Base-by-base conservation (phyloP, 2,797 vertebrate genomes). In the Sebastes reedi region DNA sequence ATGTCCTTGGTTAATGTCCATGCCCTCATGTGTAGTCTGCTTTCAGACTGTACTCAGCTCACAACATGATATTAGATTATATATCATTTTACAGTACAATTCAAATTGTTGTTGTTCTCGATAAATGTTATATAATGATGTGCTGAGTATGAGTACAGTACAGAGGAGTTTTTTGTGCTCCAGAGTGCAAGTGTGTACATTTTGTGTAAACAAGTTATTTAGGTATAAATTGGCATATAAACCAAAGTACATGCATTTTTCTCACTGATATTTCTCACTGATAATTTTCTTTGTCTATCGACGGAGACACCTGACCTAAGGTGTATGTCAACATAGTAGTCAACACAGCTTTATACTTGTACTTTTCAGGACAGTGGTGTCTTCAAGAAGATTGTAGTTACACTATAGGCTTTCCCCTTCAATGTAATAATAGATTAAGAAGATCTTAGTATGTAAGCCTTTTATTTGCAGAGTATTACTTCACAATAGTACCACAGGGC, bases 391-490 rank as follows among this genome's bases (percentile, higher is more conserved):
- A 86, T 85, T 85, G 27, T 85, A 84, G 73, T 81, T 81, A 24
- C 56, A 71, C 66, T 68, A 46, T 34, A 79, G 79, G 72, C 68
- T 22, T 68, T 72, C 24, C 64, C 81, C 18, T 60, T 68, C 68
- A 77, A 56, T 78, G 85, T 89, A 85, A 90, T 81, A 87, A 84
- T 86, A 92, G 80, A 91, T 92, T 82, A 90, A 82, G 88, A 85
- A 61, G 76, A 84, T 86, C 75, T 85, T 81, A 75, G 81, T 67
- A 90, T 87, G 75, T 91, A 90, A 87, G 85, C 82, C 84, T 90
- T 92, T 91, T 89, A 90, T 91, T 93, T 92, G 83, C 82, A 61
- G 68, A 79, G 75, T 60, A 84, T 92, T 88, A 89, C 84, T 90
- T 68, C 70, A 71, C 87, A 91, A 83, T 79, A 84, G 86, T 77